phyloP scores from a whole-genome alignment of 2,888 invertebrate species.

The Macrosiphum euphorbiae region DNA sequence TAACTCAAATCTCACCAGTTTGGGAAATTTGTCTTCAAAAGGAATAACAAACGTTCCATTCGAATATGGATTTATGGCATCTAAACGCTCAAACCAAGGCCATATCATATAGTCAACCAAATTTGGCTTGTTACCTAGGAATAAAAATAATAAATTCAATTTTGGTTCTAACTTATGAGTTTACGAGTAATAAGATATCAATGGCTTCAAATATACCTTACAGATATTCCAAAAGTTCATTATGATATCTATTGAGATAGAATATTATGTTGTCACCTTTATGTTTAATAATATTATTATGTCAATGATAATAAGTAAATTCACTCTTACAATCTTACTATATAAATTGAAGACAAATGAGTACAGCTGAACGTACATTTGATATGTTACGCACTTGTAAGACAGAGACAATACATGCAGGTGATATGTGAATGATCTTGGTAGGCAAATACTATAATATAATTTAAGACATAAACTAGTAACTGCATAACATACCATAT shows the following conservation, averaged over 20 bases:
- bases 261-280: background rate
- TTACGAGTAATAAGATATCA: background rate
- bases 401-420: background rate
- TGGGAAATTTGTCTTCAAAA: slow-evolving; percentile 75
- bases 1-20: slow-evolving; percentile 74
- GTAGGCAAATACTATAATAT: background rate
- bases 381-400: background rate
- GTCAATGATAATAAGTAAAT: background rate
- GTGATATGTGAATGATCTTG: background rate
- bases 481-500: background rate
- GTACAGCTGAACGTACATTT: background rate
- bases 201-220: background rate
- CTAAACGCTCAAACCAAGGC: slow-evolving; percentile 85
- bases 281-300: background rate
- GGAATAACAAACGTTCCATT: slow-evolving; percentile 78
- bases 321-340: background rate
- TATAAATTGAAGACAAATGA: background rate
- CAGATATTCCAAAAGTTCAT: background rate
- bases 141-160: slow-evolving; percentile 1
- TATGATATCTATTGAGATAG: background rate
- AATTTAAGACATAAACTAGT: background rate
- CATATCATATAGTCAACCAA: slow-evolving; percentile 87
- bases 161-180: background rate
- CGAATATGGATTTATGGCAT: slow-evolving; percentile 75
- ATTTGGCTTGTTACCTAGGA: slow-evolving; percentile 77